Conservation (phyloP, 2,888 invertebrate genomes). For the Hyppa rectilinea region DNA sequence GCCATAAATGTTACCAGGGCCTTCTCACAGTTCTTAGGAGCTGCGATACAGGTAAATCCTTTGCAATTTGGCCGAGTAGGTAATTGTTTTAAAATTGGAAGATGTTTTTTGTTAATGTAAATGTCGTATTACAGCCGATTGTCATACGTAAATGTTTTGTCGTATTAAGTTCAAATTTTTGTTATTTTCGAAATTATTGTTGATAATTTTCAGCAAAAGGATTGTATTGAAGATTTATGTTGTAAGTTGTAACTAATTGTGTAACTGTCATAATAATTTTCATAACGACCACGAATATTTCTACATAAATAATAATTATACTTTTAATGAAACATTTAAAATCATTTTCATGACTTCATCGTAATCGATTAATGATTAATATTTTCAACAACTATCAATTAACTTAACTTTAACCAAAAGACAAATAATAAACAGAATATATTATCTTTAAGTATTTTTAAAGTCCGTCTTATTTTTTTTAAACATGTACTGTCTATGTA, state of each 20-base stretch:
- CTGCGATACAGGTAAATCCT: slow-evolving; percentile 92
- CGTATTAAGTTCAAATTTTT: no score
- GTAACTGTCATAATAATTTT: slow-evolving; percentile 9
- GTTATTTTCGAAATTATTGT: slow-evolving; percentile 2
- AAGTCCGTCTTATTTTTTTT: no score
- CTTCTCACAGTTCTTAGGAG: slow-evolving; percentile 94
- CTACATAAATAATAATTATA: slow-evolving; percentile 4
- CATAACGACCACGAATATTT: slow-evolving; percentile 7
- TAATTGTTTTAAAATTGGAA: background rate
- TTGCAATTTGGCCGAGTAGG: background rate
- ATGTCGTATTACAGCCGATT: slow-evolving; percentile 14
- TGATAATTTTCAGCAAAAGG: slow-evolving; percentile 29
- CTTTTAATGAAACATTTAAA: slow-evolving; percentile 15
- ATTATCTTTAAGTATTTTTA: background rate
- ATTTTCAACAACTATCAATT: slow-evolving; percentile 5
- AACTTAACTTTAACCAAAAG: background rate
- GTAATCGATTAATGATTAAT: slow-evolving; percentile 42
- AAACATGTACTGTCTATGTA: no score
- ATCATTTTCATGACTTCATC: slow-evolving; percentile 11
- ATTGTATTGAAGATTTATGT: slow-evolving; percentile 7
- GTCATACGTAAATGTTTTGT: slow-evolving; percentile 12
- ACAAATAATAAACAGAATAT: background rate
- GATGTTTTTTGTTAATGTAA: slow-evolving; percentile 1
- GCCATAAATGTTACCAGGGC: slow-evolving; percentile 95
- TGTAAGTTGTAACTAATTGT: slow-evolving; percentile 46